These are phyloP conservation scores for Tenthredo amoena DNA, from an alignment of 2,888 invertebrate genomes.

Conservation along the genomic window DNA sequence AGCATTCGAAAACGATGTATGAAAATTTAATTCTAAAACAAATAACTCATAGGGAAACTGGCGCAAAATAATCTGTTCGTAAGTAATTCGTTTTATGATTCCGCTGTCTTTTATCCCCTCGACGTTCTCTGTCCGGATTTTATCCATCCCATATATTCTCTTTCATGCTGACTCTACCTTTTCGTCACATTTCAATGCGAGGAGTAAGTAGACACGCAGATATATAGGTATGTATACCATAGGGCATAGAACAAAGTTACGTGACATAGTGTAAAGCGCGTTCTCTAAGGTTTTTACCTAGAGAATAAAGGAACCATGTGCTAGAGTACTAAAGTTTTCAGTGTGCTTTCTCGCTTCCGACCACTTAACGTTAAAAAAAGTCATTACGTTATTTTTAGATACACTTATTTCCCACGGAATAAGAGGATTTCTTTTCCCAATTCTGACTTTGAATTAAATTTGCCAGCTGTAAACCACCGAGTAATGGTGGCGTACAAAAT, in stretches of 20 bases:
- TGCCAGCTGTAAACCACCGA: background rate
- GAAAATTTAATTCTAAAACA: background rate
- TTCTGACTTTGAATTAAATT: constrained; percentile 14
- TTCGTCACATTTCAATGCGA: constrained; percentile 28
- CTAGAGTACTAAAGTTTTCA: constrained; percentile 38
- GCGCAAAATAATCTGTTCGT: background rate
- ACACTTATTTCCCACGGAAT: constrained; percentile 13
- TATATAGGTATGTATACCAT: background rate
- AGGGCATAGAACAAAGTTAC: constrained; percentile 16
- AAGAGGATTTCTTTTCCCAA: constrained; percentile 12
- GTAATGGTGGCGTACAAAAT: background rate
- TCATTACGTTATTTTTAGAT: constrained; percentile 32
- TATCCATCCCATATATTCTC: background rate
- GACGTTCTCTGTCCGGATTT: background rate
- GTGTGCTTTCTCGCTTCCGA: constrained; percentile 38
- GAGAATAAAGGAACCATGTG: constrained; percentile 21
- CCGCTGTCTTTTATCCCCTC: background rate
- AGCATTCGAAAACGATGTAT: background rate
- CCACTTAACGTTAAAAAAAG: constrained; percentile 30
- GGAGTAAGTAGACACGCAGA: background rate
- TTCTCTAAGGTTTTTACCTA: constrained; percentile 22
- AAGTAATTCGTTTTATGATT: constrained; percentile 3
- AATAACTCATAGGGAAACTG: background rate
- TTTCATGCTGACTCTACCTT: background rate
- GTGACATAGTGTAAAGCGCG: constrained; percentile 26